Base-by-base conservation (phyloP, 2,113 vertebrate genomes). In the Capra hircus region DNA sequence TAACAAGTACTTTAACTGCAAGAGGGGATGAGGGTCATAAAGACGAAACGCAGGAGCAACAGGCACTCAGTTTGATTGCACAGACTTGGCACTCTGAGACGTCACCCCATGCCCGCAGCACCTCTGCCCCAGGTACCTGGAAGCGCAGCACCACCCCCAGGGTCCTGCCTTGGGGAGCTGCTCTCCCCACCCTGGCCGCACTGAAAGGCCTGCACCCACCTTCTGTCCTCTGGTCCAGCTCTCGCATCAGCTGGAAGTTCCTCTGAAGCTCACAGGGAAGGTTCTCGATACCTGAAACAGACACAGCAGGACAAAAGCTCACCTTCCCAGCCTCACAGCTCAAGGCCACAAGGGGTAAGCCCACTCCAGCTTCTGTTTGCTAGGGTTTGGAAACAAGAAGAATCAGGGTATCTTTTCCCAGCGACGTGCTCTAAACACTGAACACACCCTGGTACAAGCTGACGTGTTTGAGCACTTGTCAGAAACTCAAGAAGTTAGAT, bases 171-270 rank as follows among this genome's bases (percentile, higher is more conserved):
- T 6, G 28, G 28, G 78, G 78, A 50, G 45, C 77, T 19, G 78
- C 45, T 50, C 45, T 48, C 30, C 33, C 1, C 14, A 6, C 2
- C 5, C 27, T 1, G n/a, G 28, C 60, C 28, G 14, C 27, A 33
- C 87, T 0, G 1, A 13, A 6, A 60, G 2, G 50, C 36, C 89
- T 0, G 48, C 77, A 94, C 98, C 50, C 87, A 99, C 99, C 99
- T 99, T 99, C 99, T 17, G 99, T 99, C 92, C 99, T 99, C 97
- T 99, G 99, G 96, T 99, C 99, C 98, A 99, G 97, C 96, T 99
- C 99, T 83, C 99, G 98, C 99, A 99, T 99, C 97, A 99, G 98
- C 90, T 99, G 99, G 94, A 99, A 99, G 98, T 99, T 99, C 97
- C 99, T 99, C 97, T 99, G 99, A 59, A 99, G 99, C 43, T 99